Conservation (phyloP, 2,797 vertebrate species). For the Rhadinocentrus ornatus region DNA sequence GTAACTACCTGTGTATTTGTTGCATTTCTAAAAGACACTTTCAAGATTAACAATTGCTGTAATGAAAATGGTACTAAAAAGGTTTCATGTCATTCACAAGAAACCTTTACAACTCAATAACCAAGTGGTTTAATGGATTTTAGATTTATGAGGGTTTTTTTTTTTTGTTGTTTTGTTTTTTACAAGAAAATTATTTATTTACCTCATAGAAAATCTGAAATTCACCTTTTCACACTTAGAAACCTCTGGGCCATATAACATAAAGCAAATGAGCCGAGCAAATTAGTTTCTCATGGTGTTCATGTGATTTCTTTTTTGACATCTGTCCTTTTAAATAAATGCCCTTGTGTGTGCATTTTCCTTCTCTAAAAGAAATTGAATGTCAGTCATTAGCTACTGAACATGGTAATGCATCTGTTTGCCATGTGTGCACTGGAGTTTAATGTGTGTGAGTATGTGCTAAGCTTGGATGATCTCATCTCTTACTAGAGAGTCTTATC, state of each 20-base stretch:
- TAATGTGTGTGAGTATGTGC: constrained; percentile 1
- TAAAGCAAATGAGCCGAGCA: constrained; percentile 50
- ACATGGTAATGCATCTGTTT: constrained; percentile 37
- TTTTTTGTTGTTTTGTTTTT: constrained; percentile 40
- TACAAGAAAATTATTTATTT: constrained; percentile 57
- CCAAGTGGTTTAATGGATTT: constrained; percentile 51
- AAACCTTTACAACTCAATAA: constrained; percentile 44
- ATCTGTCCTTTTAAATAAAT: constrained; percentile 20
- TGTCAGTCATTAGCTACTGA: constrained; percentile 55
- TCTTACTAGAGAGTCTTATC: constrained; percentile 13
- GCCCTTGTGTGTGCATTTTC: constrained; percentile 46
- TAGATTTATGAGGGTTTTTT: constrained; percentile 61
- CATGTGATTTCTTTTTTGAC: constrained; percentile 31
- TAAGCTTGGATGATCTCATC: constrained; percentile 16
- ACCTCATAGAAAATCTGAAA: constrained; percentile 42
- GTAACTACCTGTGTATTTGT: background rate
- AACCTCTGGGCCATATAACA: constrained; percentile 34
- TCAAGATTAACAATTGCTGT: background rate
- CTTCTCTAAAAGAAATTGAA: constrained; percentile 56
- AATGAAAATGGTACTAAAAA: constrained; percentile 23
- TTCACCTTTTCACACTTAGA: constrained; percentile 35
- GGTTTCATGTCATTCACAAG: constrained; percentile 54
- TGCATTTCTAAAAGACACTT: constrained; percentile 8
- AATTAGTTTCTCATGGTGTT: constrained; percentile 49
- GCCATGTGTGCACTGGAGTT: background rate